Base-by-base conservation (phyloP, 2,888 invertebrate species). In the Cyclophora albipunctata region DNA sequence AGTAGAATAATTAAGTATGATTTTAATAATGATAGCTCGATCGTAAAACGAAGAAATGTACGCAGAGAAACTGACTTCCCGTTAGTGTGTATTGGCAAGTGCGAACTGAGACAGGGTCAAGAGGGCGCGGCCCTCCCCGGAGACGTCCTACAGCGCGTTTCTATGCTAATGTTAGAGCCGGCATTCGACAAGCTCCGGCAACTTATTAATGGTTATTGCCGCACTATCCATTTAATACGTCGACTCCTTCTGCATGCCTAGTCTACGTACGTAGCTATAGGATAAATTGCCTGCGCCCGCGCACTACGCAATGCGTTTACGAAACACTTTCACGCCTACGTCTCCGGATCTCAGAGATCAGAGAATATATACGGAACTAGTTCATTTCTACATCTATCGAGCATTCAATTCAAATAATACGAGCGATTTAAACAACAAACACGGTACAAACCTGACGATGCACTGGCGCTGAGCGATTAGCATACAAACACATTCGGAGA, bases 391-490 rank as follows among this genome's bases (percentile, higher is more conserved):
- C 75, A 81, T 84, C 81, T 82, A 85, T 83, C 77, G 78, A 70
- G 85, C 84, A 88, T 88, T 87, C 84, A 84, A 88, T 88, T 88
- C 86, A 86, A 87, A 88, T 88, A 86, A 78, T 80, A 81, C 75
- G 77, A 84, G 76, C 78, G 77, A 86, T 88, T 85, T 85, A 83
- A 81, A 82, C 86, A 82, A 84, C 81, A 84, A 84, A 88, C 75
- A 85, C 75, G 73, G 72, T 72, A 70, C 72, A 79, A 79, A 82
- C 76, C 79, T 81, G 84, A 84, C 86, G 84, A 81, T 81, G 81
- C 81, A 80, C 78, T 81, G 81, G 83, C 83, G 81, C 81, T 78
- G 76, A 74, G 73, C 73, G 74, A 88, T 88, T 88, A 80, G 84
- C 87, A 88, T 88, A 88, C 87, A 88, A 88, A 87, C 86, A 81